Evolutionary conservation across 2,113 vertebrate species (phyloP), one percentile per base, ranked within the genome.

Genomic region (Cyprinodon brontotheroides): DNA sequence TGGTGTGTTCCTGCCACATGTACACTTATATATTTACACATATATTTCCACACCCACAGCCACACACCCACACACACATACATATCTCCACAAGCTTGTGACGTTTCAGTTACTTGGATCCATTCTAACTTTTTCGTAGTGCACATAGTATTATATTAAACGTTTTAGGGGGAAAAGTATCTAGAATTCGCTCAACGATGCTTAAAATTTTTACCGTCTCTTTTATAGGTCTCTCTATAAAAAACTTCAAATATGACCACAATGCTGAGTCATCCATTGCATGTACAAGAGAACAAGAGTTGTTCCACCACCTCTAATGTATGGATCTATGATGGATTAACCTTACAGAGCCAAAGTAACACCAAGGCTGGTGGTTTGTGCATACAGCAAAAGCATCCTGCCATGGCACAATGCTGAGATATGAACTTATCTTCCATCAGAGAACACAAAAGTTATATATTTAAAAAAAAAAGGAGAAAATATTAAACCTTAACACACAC

Each of bases 1-100:
- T 86, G 85, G 81, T 93, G 93, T 91, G 93, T 93, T 91, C 91
- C 90, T 89, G 89, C 90, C 90, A 93, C 91, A 91, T 91, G 91
- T 92, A 92, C 87, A 93, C 92, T 91, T 90, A 90, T 90, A 93
- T 92, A 92, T 92, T 91, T 87, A 91, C 91, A 94, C 89, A 92
- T 82, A 85, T 82, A 86, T 87, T 89, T 87, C 65, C 79, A 73
- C 83, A 59, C 70, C 61, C 79, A 77, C 75, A 75, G 61, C 63
- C 81, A 57, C 88, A 68, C 91, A 76, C 85, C 90, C 78, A 17
- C 78, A 72, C 82, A 63, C 78, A 78, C 74, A 77, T 68, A 67
- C 81, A 57, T 87, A 68, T 29, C 29, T 3, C 91, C 79, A 20
- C 85, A 92, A 83, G 87, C 88, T 89, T 74, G 73, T 86, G 85